Evolutionary conservation across 2,797 vertebrate genomes (phyloP).

Genomic region (Cygnus olor): DNA sequence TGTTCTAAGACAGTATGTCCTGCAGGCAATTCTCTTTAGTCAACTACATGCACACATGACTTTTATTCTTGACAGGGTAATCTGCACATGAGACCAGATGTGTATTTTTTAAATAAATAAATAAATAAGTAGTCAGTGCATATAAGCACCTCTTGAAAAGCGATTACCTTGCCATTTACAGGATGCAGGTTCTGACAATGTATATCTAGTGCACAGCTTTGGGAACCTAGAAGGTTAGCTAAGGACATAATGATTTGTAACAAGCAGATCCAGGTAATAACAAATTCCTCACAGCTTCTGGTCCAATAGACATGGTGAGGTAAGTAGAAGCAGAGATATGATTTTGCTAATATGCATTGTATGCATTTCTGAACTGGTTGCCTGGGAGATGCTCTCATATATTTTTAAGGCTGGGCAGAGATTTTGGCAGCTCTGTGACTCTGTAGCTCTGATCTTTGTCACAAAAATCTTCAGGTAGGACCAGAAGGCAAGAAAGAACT

Average conservation of each 20-base stretch:
- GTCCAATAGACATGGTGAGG: not conserved
- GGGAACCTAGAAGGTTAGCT: not conserved
- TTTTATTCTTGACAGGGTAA: not conserved
- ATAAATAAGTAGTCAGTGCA: not conserved
- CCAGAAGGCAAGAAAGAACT: not conserved
- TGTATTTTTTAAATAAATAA: not conserved
- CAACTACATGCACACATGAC: not conserved
- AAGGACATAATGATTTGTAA: not conserved
- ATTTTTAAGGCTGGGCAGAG: not conserved
- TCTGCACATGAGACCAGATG: not conserved
- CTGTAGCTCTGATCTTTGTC: not conserved
- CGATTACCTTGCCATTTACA: not conserved
- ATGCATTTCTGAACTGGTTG: not conserved
- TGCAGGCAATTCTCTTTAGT: not conserved
- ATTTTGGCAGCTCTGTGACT: not conserved
- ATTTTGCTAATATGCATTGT: not conserved
- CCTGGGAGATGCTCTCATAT: not conserved
- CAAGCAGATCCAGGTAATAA: not conserved
- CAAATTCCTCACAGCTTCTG: not conserved
- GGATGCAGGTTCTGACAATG: not conserved
- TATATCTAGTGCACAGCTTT: not conserved
- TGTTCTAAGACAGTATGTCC: not conserved
- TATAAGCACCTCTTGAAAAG: not conserved
- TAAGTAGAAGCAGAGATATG: not conserved
- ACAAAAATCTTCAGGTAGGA: not conserved